Evolutionary conservation across 2,888 invertebrate species (phyloP).

Genomic region (Amphiduros pacificus): DNA sequence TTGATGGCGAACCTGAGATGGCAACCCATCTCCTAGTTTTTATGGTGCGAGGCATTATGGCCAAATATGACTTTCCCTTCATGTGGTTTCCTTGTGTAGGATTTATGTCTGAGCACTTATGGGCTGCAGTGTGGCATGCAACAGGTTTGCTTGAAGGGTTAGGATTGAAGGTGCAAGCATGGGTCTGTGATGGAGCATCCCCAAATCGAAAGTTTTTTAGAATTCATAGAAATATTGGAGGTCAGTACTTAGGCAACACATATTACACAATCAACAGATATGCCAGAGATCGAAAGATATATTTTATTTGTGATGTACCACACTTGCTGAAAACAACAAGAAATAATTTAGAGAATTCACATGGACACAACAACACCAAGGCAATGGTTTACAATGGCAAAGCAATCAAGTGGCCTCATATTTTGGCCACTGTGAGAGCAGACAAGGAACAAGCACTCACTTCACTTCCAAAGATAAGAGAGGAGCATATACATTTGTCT

Average conservation of each 20-base stretch:
- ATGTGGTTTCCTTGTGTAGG: slow-evolving; percentile 1
- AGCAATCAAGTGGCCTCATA: neutral
- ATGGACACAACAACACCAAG: slow-evolving; percentile 6
- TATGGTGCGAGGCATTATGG: slow-evolving; percentile 8
- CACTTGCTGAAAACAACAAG: slow-evolving; percentile 4
- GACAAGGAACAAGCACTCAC: neutral
- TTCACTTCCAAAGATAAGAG: neutral
- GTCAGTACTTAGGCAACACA: neutral
- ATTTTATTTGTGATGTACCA: slow-evolving; percentile 10
- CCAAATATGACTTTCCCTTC: slow-evolving; percentile 1
- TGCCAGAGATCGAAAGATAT: neutral
- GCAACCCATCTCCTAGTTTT: slow-evolving; percentile 4
- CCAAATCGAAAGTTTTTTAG: slow-evolving; percentile 8
- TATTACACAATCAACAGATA: slow-evolving; percentile 1
- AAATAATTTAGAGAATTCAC: slow-evolving; percentile 5
- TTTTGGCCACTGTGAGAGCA: neutral
- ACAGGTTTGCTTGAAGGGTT: neutral
- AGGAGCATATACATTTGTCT: slow-evolving; percentile 4
- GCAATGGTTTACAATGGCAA: neutral
- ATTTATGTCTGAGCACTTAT: neutral
- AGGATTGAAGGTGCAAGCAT: neutral
- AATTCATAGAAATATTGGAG: neutral
- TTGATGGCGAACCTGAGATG: neutral
- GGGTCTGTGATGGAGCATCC: slow-evolving; percentile 11
- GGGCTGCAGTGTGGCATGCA: neutral